These are phyloP conservation scores for Lepidurus arcticus DNA, from an alignment of 1,140 invertebrate species.

Conservation along the genomic window DNA sequence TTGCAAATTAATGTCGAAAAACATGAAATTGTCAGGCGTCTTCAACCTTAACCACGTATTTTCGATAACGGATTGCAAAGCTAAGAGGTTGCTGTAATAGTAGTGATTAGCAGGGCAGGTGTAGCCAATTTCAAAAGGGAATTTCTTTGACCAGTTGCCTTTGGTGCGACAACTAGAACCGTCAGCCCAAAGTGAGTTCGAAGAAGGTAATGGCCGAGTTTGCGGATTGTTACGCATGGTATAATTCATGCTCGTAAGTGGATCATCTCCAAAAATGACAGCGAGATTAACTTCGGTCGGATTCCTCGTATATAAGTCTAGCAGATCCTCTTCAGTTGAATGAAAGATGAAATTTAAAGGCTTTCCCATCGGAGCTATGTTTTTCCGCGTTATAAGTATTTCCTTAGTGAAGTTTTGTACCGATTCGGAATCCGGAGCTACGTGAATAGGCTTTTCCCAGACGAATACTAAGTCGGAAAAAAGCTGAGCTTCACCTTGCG, in stretches of 20 bases:
- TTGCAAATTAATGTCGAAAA: conserved; percentile 44
- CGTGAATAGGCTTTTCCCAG: conserved; percentile 55
- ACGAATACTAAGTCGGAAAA: conserved; percentile 42
- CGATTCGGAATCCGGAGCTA: conserved; percentile 60
- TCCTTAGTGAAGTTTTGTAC: conserved; percentile 59
- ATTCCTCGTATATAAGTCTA: conserved; percentile 61
- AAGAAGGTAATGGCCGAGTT: conserved; percentile 20
- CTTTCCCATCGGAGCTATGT: conserved; percentile 39
- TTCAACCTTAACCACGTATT: conserved; percentile 62
- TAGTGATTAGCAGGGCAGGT: conserved; percentile 68
- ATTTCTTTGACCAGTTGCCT: conserved; percentile 50
- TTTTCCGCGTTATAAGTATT: conserved; percentile 48
- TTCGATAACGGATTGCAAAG: conserved; percentile 63
- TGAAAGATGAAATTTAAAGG: conserved; percentile 59
- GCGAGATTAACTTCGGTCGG: conserved; percentile 56
- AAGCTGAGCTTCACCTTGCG: conserved; percentile 47
- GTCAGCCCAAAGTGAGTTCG: conserved; percentile 15
- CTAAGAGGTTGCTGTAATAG: conserved; percentile 65
- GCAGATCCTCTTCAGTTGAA: conserved; percentile 59
- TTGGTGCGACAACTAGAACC: conserved; percentile 52
- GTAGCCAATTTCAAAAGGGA: conserved; percentile 52
- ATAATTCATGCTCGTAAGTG: conserved; percentile 23
- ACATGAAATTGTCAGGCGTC: not conserved
- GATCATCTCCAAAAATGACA: conserved; percentile 57
- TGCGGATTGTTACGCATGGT: conserved; percentile 33